A percentile compares a stretch with the other conserved stretches of the same genome.
phyloP scores from a whole-genome alignment of 2,888 invertebrate genomes.

The Cheilosia grossa region DNA sequence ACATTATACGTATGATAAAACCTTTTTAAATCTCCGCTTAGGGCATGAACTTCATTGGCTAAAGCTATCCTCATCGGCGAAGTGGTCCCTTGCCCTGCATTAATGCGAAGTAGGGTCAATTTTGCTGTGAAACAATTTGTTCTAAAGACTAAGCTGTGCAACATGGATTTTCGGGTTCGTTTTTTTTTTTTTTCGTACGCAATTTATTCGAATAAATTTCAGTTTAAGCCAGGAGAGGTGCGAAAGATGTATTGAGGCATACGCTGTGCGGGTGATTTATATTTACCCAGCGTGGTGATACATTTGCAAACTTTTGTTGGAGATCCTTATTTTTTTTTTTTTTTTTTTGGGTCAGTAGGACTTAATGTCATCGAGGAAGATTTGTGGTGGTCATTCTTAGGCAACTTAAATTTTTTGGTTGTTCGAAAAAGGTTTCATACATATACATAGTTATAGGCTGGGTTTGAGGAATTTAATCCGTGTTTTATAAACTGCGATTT shows the following conservation, averaged over 20 bases:
- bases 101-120: conserved; percentile 20
- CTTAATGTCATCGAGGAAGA: not conserved
- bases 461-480: too few species aligned
- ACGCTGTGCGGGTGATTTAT: conserved; percentile 1
- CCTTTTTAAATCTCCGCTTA: conserved; percentile 12
- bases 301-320: conserved; percentile 3
- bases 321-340: not conserved
- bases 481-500: too few species aligned
- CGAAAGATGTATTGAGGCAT: not conserved
- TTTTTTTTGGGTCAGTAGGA: not conserved
- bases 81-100: conserved; percentile 18
- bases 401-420: too few species aligned
- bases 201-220: conserved; percentile 33
- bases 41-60: conserved; percentile 10
- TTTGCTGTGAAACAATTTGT: conserved; percentile 22
- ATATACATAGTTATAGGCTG: too few species aligned
- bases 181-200: conserved; percentile 4
- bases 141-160: not conserved
- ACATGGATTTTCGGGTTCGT: not conserved
- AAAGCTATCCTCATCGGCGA: not conserved
- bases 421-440: too few species aligned
- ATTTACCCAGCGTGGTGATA: not conserved
- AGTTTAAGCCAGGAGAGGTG: not conserved
- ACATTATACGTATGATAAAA: conserved; percentile 21
- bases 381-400: not conserved